phyloP scores from a whole-genome alignment of 2,113 vertebrate genomes.

The Brienomyrus brachyistius region DNA sequence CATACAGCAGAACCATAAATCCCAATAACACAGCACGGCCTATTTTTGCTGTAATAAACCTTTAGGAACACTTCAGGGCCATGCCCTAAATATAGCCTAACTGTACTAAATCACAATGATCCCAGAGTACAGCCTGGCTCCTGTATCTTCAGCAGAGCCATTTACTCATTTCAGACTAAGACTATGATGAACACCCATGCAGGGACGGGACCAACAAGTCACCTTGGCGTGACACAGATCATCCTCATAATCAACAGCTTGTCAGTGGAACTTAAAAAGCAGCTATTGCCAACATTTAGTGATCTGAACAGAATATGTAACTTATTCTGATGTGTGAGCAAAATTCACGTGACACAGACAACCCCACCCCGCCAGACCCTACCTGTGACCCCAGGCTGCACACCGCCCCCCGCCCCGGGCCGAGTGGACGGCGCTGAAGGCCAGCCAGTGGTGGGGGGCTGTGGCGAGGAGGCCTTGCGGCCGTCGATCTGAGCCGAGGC shows the following conservation, averaged over 20 bases:
- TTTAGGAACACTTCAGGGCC: neutral
- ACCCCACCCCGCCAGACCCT: neutral
- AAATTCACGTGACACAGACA: neutral
- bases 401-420: neutral
- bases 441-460: slow-evolving; percentile 1
- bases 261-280: neutral
- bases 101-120: neutral
- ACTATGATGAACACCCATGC: neutral
- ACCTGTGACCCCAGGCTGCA: neutral
- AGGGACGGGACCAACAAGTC: neutral
- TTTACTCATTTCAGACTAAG: neutral
- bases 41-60: neutral
- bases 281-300: neutral
- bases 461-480: slow-evolving; percentile 44
- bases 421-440: neutral
- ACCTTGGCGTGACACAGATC: neutral
- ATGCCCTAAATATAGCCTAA: neutral
- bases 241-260: neutral
- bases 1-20: neutral
- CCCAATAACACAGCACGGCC: neutral
- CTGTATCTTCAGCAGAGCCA: neutral
- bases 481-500: slow-evolving; percentile 43
- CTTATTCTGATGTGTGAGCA: neutral
- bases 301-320: neutral
- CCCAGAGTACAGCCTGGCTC: neutral